Conservation (phyloP, 1,140 invertebrate genomes). For the Aradophagus sp. region DNA sequence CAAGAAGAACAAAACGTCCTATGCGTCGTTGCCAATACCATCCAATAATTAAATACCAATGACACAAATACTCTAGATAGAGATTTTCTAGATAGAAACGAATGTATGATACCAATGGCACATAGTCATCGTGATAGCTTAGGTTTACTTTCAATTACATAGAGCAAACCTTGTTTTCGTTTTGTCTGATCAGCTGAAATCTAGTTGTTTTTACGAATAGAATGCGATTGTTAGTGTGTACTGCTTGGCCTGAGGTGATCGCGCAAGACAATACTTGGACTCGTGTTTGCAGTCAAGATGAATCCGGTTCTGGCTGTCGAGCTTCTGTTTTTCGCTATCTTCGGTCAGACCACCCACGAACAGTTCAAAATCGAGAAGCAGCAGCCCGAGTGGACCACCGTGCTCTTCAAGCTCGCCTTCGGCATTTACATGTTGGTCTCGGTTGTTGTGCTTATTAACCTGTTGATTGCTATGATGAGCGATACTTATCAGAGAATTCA, state of each 20-base stretch:
- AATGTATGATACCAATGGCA: conserved; percentile 43
- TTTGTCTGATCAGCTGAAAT: conserved; percentile 25
- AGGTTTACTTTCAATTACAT: conserved; percentile 35
- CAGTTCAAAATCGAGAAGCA: conserved; percentile 78
- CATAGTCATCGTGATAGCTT: conserved; percentile 28
- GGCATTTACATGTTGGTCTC: conserved; percentile 98
- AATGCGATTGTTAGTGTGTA: conserved; percentile 33
- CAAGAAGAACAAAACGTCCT: conserved; percentile 8
- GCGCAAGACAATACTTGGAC: conserved; percentile 68
- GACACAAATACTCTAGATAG: conserved; percentile 27
- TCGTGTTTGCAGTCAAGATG: conserved; percentile 88
- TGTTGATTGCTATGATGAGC: conserved; percentile 99
- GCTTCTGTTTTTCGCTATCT: conserved; percentile 98
- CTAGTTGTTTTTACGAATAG: conserved; percentile 23
- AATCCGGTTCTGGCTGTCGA: conserved; percentile 94
- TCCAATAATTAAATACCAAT: conserved; percentile 19
- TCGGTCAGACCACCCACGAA: conserved; percentile 95
- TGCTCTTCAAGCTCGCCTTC: conserved; percentile 87
- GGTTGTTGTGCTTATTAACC: conserved; percentile 98
- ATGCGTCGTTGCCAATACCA: conserved; percentile 22
- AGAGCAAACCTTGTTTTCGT: conserved; percentile 14
- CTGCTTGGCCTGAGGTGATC: conserved; percentile 16
- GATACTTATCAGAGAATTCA: conserved; percentile 99
- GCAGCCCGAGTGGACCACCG: conserved; percentile 84
- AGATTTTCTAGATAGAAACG: conserved; percentile 17